phyloP scores from a whole-genome alignment of 2,888 invertebrate genomes.

The Leuctra nigra region DNA sequence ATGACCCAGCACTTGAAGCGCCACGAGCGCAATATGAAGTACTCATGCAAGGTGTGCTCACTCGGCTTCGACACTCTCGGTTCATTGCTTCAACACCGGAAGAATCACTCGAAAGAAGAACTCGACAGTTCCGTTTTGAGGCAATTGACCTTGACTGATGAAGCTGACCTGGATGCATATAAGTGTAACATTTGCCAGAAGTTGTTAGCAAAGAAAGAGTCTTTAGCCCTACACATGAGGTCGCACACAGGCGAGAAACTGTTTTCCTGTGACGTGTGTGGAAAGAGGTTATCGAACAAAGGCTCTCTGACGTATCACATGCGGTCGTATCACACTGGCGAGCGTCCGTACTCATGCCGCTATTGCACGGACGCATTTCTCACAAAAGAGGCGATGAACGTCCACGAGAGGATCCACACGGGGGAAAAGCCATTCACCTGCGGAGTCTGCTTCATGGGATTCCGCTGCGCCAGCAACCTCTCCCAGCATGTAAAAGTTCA shows the following conservation, averaged over 20 bases:
- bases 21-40: constrained; percentile 34
- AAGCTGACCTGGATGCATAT: constrained; percentile 31
- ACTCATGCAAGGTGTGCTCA: constrained; percentile 36
- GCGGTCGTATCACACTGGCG: constrained; percentile 40
- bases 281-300: constrained; percentile 35
- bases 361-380: constrained; percentile 40
- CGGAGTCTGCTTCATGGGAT: constrained; percentile 35
- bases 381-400: constrained; percentile 39
- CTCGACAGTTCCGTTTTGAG: constrained; percentile 33
- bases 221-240: constrained; percentile 35
- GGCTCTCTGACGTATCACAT: constrained; percentile 39
- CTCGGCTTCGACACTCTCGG: constrained; percentile 36
- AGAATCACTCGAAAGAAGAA: constrained; percentile 35
- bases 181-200: constrained; percentile 35
- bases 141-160: constrained; percentile 11
- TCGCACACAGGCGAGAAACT: constrained; percentile 33
- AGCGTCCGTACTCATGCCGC: constrained; percentile 41
- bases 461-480: constrained; percentile 37
- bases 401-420: constrained; percentile 41
- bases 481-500: constrained; percentile 34
- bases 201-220: constrained; percentile 33
- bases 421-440: constrained; percentile 38
- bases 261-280: constrained; percentile 31
- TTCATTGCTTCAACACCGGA: constrained; percentile 36
- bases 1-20: constrained; percentile 38